Conservation (phyloP, 2,113 vertebrate species). For the Thryonomys swinderianus region DNA sequence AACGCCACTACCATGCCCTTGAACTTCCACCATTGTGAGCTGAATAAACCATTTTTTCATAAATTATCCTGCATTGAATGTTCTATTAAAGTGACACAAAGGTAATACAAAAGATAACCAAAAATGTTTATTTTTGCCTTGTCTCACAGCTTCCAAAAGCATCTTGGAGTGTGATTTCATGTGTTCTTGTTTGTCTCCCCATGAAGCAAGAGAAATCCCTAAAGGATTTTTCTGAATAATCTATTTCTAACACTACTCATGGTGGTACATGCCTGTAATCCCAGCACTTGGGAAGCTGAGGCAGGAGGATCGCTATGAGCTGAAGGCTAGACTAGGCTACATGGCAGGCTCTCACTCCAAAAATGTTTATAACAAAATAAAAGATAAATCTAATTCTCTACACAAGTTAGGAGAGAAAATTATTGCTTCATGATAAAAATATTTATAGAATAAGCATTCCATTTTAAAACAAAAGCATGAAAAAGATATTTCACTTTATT, state of each 20-base stretch:
- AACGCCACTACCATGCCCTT: background rate
- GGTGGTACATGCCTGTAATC: background rate
- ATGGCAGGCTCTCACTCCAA: background rate
- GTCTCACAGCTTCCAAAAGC: slow-evolving; percentile 81
- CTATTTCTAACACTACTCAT: background rate
- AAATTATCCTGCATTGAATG: background rate
- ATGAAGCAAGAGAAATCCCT: slow-evolving; percentile 62
- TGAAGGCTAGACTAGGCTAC: background rate
- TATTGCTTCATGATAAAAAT: slow-evolving; percentile 74
- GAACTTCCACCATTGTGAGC: background rate
- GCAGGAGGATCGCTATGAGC: background rate
- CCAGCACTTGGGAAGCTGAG: background rate
- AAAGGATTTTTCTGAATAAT: slow-evolving; percentile 62
- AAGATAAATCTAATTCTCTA: slow-evolving; percentile 46
- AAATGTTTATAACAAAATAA: background rate
- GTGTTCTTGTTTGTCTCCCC: background rate
- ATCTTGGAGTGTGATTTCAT: slow-evolving; percentile 68
- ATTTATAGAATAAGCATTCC: slow-evolving; percentile 74
- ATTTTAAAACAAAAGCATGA: slow-evolving; percentile 80
- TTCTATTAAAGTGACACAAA: slow-evolving; percentile 3
- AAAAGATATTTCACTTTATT: slow-evolving; percentile 80
- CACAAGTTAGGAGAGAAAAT: slow-evolving; percentile 15
- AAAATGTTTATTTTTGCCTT: slow-evolving; percentile 89
- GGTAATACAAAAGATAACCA: slow-evolving; percentile 86
- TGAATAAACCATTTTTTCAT: background rate